phyloP scores from a whole-genome alignment of 2,888 invertebrate species.

The Zhengitettix transpicula region DNA sequence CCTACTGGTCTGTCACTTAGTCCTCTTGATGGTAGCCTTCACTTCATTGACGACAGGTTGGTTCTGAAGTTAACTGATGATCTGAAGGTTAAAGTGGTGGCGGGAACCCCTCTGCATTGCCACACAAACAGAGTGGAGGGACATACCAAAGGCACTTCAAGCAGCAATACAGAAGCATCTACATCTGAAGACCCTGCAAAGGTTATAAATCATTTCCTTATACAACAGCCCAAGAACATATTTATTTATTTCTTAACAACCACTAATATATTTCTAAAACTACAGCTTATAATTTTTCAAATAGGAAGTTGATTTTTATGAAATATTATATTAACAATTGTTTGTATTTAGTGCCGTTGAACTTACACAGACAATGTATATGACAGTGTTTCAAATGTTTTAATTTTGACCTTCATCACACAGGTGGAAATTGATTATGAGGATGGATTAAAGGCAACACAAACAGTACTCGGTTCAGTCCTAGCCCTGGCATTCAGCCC shows the following conservation, averaged over 20 bases:
- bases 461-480: conserved; percentile 61
- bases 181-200: background rate
- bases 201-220: background rate
- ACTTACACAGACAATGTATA: no score
- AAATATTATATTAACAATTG: no score
- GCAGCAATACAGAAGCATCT: background rate
- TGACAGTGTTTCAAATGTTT: no score
- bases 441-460: conserved; percentile 28
- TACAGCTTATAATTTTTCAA: no score
- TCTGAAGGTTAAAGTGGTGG: conserved; percentile 72
- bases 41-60: conserved; percentile 89
- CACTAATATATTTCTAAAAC: no score
- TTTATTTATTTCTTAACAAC: no score
- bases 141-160: background rate
- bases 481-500: conserved; percentile 81
- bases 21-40: conserved; percentile 82
- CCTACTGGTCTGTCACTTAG: conserved; percentile 92
- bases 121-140: conserved; percentile 24
- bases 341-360: no score
- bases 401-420: no score
- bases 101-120: conserved; percentile 88
- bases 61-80: conserved; percentile 83
- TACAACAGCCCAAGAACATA: no score
- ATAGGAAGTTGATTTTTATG: no score
- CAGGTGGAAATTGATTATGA: conserved; percentile 13